These are phyloP conservation scores for Myioborus miniatus DNA, from an alignment of 2,797 vertebrate species.

Conservation along the genomic window DNA sequence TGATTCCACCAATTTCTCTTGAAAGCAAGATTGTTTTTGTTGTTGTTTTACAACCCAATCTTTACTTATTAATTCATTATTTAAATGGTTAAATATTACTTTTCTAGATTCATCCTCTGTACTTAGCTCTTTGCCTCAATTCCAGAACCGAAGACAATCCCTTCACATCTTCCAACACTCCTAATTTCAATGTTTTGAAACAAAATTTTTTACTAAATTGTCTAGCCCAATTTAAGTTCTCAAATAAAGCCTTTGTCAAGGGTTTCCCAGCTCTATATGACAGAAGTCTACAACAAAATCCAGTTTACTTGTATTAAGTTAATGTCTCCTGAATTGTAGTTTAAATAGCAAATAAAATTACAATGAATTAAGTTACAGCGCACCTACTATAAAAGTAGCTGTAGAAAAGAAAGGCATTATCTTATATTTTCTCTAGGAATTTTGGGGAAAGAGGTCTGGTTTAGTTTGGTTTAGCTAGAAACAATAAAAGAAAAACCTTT, in stretches of 20 bases:
- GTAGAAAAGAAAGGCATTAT: background rate
- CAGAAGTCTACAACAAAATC: background rate
- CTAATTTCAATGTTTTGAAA: background rate
- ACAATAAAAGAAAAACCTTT: background rate
- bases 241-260: background rate
- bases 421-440: background rate
- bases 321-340: background rate
- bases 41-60: background rate
- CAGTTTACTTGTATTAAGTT: background rate
- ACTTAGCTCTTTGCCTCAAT: background rate
- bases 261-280: background rate
- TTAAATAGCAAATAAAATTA: background rate
- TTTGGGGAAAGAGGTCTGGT: background rate
- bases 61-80: background rate
- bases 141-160: background rate
- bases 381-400: background rate
- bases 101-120: background rate
- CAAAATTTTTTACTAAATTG: background rate
- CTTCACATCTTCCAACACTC: background rate
- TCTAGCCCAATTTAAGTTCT: background rate
- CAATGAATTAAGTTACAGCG: background rate
- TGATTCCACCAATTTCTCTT: background rate
- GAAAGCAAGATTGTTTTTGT: background rate
- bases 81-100: background rate
- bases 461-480: background rate